phyloP scores from a whole-genome alignment of 2,888 invertebrate species.

The Pelosia muscerda region DNA sequence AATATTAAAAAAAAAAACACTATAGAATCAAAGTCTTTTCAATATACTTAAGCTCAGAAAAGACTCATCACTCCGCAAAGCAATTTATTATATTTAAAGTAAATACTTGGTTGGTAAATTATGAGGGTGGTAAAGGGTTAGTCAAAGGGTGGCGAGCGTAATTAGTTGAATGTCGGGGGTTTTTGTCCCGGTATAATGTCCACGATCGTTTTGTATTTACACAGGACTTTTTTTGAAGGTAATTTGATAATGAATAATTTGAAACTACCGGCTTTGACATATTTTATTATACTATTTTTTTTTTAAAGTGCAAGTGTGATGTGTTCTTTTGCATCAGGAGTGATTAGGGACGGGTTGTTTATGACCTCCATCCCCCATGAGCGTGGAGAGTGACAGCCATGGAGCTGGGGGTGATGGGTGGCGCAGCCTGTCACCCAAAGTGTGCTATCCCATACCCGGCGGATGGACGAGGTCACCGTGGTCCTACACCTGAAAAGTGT shows the following conservation, averaged over 20 bases:
- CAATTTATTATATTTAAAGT: conserved; percentile 46
- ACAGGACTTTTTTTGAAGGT: conserved; percentile 26
- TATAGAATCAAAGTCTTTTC: not conserved
- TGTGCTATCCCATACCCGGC: no score
- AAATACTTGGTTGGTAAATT: conserved; percentile 45
- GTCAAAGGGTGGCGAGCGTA: conserved; percentile 30
- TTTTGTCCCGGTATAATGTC: conserved; percentile 41
- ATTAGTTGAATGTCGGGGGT: conserved; percentile 41
- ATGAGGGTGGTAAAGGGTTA: conserved; percentile 32
- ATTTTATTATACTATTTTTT: not conserved
- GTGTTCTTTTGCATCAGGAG: no score
- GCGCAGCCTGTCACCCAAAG: no score
- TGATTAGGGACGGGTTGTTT: no score
- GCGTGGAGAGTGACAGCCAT: no score
- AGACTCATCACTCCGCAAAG: conserved; percentile 22
- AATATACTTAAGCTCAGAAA: conserved; percentile 8
- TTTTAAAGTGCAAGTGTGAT: no score
- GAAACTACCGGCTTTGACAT: not conserved
- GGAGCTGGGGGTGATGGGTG: no score
- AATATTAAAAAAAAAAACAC: not conserved
- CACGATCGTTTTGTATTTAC: conserved; percentile 34
- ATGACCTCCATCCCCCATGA: no score
- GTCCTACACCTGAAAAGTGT: no score
- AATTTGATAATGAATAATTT: conserved; percentile 30
- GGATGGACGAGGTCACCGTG: no score